A percentile compares a stretch with the other conserved stretches of the same genome.
phyloP scores from a whole-genome alignment of 2,797 vertebrate species.

The Cyprinella venusta region DNA sequence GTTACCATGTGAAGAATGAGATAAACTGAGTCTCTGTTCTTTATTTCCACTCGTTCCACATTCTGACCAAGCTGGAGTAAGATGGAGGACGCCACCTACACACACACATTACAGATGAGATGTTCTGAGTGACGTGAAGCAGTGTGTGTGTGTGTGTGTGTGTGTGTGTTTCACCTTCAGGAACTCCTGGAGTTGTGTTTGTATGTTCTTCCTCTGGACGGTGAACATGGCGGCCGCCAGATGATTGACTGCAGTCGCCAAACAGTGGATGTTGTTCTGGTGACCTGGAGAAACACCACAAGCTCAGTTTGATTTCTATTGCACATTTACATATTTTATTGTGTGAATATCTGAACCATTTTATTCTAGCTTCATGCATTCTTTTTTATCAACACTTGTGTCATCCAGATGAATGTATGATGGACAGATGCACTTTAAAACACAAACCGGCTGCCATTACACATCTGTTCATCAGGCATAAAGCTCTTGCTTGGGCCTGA shows the following conservation, averaged over 20 bases:
- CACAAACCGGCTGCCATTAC: no score
- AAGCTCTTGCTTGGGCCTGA: not conserved
- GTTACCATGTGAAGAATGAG: slow-evolving; percentile 89
- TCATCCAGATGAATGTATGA: no score
- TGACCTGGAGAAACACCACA: slow-evolving; percentile 75
- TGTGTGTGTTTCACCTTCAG: slow-evolving; percentile 77
- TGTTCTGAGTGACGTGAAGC: no score
- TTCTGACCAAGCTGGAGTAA: slow-evolving; percentile 92
- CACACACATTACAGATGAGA: not conserved
- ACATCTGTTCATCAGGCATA: not conserved
- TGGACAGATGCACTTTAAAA: no score
- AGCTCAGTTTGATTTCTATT: no score
- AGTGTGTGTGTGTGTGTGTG: no score
- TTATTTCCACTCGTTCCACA: slow-evolving; percentile 79
- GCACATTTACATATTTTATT: no score
- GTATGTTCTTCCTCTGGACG: slow-evolving; percentile 87
- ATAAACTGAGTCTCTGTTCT: slow-evolving; percentile 90
- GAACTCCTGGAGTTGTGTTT: slow-evolving; percentile 92
- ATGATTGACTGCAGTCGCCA: slow-evolving; percentile 88
- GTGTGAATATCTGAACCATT: not conserved
- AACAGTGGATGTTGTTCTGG: slow-evolving; percentile 93
- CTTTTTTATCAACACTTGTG: no score
- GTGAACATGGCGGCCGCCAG: slow-evolving; percentile 91
- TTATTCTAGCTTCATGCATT: not conserved
- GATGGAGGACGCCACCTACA: slow-evolving; percentile 88